Conservation (phyloP, 2,113 vertebrate species). For the Arizona elegans region DNA sequence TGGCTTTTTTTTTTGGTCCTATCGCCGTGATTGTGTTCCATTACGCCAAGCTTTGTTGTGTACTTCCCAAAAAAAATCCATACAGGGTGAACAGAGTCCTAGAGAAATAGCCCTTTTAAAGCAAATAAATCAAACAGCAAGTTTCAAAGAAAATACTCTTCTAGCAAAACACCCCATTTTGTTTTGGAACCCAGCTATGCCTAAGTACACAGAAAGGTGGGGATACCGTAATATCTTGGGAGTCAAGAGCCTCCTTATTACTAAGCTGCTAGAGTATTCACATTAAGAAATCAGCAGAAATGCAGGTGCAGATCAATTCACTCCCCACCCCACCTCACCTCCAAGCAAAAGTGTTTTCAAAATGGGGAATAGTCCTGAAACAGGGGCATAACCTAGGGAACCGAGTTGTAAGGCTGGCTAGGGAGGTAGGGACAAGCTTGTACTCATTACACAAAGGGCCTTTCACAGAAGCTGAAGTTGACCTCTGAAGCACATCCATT, state of each 20-base stretch:
- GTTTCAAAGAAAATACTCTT: neutral
- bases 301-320: neutral
- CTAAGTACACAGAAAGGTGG: neutral
- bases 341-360: neutral
- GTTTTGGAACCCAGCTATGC: neutral
- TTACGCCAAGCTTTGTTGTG: neutral
- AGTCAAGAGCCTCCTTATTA: neutral
- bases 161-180: neutral
- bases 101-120: neutral
- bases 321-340: no score
- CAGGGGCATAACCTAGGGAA: neutral
- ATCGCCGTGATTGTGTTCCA: neutral
- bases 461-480: constrained; percentile 56
- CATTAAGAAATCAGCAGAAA: neutral
- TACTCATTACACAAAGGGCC: constrained; percentile 58
- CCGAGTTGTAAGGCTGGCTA: neutral
- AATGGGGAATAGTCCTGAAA: neutral
- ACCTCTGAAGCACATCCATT: constrained; percentile 9
- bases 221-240: neutral
- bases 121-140: no score
- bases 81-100: neutral
- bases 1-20: neutral
- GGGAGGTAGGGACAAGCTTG: constrained; percentile 33
- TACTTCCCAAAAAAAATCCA: neutral
- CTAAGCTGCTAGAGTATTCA: neutral